Conservation (phyloP, 2,113 vertebrate species). For the Sceloporus tristichus region DNA sequence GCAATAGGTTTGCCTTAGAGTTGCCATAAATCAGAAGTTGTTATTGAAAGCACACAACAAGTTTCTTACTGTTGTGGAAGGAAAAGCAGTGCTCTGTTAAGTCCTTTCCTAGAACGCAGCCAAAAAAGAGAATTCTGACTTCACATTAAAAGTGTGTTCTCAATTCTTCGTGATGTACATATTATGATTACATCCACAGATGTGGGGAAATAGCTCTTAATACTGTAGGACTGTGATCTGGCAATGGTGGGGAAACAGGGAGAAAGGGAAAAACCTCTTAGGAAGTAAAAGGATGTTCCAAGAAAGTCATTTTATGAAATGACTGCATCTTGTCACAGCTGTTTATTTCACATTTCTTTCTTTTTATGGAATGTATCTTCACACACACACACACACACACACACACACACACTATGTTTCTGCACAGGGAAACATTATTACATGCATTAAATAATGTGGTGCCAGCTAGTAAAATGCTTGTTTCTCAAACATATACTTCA, state of each 20-base stretch:
- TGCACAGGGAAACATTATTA: slow-evolving; percentile 42
- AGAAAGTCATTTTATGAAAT: slow-evolving; percentile 63
- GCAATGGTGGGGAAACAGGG: rapidly evolving
- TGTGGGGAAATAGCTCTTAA: slow-evolving; percentile 36
- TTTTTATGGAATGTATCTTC: slow-evolving; percentile 45
- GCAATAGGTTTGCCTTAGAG: too few species aligned
- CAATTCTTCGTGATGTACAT: slow-evolving; percentile 47
- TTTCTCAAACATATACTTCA: slow-evolving; percentile 39
- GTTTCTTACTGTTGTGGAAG: background rate
- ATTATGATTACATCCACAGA: slow-evolving; percentile 44
- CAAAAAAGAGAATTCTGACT: background rate
- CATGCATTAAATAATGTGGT: slow-evolving; percentile 54
- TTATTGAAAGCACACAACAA: too few species aligned
- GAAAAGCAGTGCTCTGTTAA: slow-evolving; percentile 51
- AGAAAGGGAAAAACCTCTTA: slow-evolving; percentile 13
- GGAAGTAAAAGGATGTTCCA: slow-evolving; percentile 44
- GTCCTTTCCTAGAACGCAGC: background rate
- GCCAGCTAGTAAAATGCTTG: slow-evolving; percentile 59
- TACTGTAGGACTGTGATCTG: slow-evolving; percentile 19
- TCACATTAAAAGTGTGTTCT: slow-evolving; percentile 39
- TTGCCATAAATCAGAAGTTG: too few species aligned
- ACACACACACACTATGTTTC: slow-evolving; percentile 45
- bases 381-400: background rate
- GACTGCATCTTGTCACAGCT: slow-evolving; percentile 62
- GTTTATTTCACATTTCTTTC: slow-evolving; percentile 44